Evolutionary conservation across 2,113 vertebrate genomes (phyloP).

Genomic region (Dendrocopos noguchii): DNA sequence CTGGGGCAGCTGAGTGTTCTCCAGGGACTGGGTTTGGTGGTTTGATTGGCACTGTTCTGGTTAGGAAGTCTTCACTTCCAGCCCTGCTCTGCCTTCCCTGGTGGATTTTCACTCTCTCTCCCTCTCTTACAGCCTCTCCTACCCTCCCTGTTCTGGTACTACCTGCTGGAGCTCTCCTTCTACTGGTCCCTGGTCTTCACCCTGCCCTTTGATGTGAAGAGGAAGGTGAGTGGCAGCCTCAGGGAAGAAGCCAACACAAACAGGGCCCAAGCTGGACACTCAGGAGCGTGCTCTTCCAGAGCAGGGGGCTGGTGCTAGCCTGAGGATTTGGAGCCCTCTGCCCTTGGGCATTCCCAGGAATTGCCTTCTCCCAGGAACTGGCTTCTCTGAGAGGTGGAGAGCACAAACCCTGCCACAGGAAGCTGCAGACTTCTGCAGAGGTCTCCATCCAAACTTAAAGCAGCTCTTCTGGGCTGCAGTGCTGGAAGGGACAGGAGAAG

Average conservation of each 20-base stretch:
- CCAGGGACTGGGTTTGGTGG: neutral
- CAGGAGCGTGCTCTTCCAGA: neutral
- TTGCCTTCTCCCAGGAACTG: neutral
- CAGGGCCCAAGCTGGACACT: neutral
- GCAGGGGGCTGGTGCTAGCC: too few relatives aligned
- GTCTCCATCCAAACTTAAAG: neutral
- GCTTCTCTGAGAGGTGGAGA: neutral
- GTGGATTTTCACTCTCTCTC: neutral
- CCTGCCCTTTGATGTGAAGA: conserved; percentile 88
- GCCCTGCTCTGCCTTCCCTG: neutral
- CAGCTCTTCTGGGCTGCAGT: neutral
- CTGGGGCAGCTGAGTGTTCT: neutral
- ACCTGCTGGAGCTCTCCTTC: conserved; percentile 89
- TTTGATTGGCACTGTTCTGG: neutral
- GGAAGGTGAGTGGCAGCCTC: conserved; percentile 84
- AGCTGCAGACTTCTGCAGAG: neutral
- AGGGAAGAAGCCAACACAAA: neutral
- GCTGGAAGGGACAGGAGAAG: neutral
- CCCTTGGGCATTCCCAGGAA: neutral
- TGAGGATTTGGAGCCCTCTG: neutral
- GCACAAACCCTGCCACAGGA: neutral
- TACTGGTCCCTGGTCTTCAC: conserved; percentile 89
- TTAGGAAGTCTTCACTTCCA: neutral
- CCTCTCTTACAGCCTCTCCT: conserved; percentile 78
- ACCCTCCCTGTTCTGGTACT: conserved; percentile 85